These are phyloP conservation scores for Trogon melanurus DNA, from an alignment of 2,113 vertebrate species.

Conservation along the genomic window DNA sequence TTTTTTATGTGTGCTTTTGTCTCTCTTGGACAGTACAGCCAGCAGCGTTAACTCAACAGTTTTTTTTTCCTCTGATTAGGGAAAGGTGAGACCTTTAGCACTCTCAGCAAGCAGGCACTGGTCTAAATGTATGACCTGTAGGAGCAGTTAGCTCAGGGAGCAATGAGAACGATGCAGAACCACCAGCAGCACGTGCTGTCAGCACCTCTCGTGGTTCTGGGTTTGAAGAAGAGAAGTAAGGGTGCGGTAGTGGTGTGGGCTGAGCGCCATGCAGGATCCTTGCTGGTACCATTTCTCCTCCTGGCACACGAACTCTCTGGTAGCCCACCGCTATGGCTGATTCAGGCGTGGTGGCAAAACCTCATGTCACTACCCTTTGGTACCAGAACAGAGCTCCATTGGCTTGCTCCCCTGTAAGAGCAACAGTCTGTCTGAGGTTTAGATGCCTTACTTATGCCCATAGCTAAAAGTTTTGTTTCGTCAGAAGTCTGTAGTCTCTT, in stretches of 20 bases:
- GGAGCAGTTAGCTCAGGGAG: neutral
- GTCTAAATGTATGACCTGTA: neutral
- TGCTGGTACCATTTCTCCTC: neutral
- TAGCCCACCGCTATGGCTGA: neutral
- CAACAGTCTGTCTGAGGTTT: neutral
- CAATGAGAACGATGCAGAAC: rapidly evolving
- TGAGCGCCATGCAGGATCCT: rapidly evolving
- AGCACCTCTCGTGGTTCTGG: neutral
- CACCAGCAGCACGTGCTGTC: rapidly evolving
- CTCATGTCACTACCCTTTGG: neutral
- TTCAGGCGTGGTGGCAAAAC: neutral
- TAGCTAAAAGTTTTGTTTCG: neutral
- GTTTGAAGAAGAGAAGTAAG: neutral
- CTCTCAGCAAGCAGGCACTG: too few relatives aligned
- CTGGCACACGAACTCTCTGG: neutral
- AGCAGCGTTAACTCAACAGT: neutral
- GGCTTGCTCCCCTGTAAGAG: neutral
- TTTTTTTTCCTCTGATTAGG: neutral
- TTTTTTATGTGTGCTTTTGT: neutral
- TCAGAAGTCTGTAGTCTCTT: neutral
- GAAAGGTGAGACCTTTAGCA: neutral
- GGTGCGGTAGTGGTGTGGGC: neutral
- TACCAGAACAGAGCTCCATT: neutral
- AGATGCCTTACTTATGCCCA: neutral
- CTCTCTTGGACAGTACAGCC: neutral